Base-by-base conservation (phyloP, 2,797 vertebrate genomes). In the Scleropages formosus region DNA sequence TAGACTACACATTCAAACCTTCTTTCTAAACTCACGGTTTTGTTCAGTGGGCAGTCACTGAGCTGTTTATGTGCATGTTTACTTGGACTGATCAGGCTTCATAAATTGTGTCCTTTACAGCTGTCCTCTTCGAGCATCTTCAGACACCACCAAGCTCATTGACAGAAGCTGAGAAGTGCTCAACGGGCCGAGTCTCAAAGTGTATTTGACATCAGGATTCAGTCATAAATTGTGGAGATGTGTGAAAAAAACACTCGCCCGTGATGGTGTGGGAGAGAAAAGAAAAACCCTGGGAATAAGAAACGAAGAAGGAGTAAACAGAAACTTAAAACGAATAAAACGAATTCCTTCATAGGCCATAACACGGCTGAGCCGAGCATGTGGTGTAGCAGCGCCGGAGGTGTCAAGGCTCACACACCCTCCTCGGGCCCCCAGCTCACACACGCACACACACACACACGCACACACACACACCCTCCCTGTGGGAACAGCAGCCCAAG, bases 401-500 rank as follows among this genome's bases (percentile, higher is more conserved):
- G 82, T 84, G 78, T 79, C 77, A 78, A 71, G 75, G 76, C 76
- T 70, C 72, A 68, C 69, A 77, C 77, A 51, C 61, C 72, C 77
- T 66, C 75, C 22, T 49, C 70, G 46, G 62, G 61, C 47, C 62
- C 49, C 61, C 51, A 51, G 15, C 59, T 18, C 75, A 47, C n/a
- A 78, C 51, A 80, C 79, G 82, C 44, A 58, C 71, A 8, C 77
- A 71, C 58, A 73, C 22, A 77, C 31, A 62, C 49, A 64, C 75
- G 60, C 18, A 80, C 47, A 82, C 79, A 84, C 39, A 74, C 72
- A 8, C 77, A 77, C 78, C 63, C 80, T 78, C 79, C 82, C 82
- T 87, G 83, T 90, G 86, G 89, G 89, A 90, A 91, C 82, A 83
- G 81, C 84, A 85, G 85, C 76, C 77, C 83, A 82, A 82, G 83